phyloP scores from a whole-genome alignment of 2,113 vertebrate genomes.

The Megatriorchis doriae region DNA sequence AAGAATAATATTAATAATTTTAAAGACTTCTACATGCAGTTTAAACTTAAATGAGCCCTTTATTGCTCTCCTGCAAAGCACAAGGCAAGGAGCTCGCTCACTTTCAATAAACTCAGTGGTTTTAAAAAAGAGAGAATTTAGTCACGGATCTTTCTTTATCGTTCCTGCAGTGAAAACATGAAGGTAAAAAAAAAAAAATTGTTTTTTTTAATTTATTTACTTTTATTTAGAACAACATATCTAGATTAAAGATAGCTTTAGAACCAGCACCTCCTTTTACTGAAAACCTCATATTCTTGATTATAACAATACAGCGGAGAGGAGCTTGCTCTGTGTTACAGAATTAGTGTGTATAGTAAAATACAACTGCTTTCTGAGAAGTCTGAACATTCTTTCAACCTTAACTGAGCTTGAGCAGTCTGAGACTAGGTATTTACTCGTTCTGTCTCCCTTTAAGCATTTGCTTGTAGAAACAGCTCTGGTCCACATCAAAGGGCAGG shows the following conservation, averaged over 20 bases:
- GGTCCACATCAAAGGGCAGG: slow-evolving; percentile 54
- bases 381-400: not conserved
- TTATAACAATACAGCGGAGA: not conserved
- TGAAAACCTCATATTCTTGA: not conserved
- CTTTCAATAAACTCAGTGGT: not conserved
- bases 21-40: not conserved
- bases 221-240: not conserved
- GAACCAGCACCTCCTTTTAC: not conserved
- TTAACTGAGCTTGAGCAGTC: not conserved
- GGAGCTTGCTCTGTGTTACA: not conserved
- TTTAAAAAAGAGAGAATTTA: not conserved
- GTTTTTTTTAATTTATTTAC: not conserved
- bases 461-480: slow-evolving; percentile 9
- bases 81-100: not conserved
- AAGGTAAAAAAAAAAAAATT: not conserved
- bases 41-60: slow-evolving; percentile 16
- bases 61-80: not conserved
- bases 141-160: not conserved
- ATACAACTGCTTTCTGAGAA: not conserved
- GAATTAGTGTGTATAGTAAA: not conserved
- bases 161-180: not conserved
- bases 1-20: not conserved
- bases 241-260: not conserved
- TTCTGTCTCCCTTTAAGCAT: not conserved
- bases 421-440: not conserved